A percentile compares a stretch with the other conserved stretches of the same genome.
Evolutionary conservation across 1,140 invertebrate species (phyloP).

Genomic region (Drosophila equinoxialis): DNA sequence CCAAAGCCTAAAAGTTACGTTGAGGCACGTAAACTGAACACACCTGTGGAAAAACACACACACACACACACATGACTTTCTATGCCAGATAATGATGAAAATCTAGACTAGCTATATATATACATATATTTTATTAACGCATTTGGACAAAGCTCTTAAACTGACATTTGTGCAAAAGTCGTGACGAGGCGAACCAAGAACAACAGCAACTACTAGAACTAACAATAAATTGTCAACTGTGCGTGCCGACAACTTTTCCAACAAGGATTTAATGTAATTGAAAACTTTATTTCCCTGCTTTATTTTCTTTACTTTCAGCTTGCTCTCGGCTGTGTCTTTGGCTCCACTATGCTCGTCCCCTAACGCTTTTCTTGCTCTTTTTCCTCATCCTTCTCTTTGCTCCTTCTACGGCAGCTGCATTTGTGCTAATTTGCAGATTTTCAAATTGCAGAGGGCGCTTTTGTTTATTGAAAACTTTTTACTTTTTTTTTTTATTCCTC

Average conservation of each 20-base stretch:
- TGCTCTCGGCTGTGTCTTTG: neutral
- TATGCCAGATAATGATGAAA: slow-evolving; percentile 51
- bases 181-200: slow-evolving; percentile 11
- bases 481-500: neutral
- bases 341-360: no score
- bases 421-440: slow-evolving; percentile 79
- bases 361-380: slow-evolving; percentile 1
- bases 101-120: slow-evolving; percentile 17
- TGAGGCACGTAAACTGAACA: slow-evolving; percentile 45
- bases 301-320: slow-evolving; percentile 24
- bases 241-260: slow-evolving; percentile 64
- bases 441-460: slow-evolving; percentile 65
- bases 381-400: neutral
- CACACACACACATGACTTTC: slow-evolving; percentile 27
- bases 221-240: slow-evolving; percentile 77
- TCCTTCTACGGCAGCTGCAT: slow-evolving; percentile 55
- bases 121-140: slow-evolving; percentile 52
- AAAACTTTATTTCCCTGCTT: slow-evolving; percentile 63
- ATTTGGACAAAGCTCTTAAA: slow-evolving; percentile 66
- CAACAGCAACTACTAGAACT: slow-evolving; percentile 23
- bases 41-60: slow-evolving; percentile 51
- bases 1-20: slow-evolving; percentile 49
- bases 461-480: slow-evolving; percentile 75
- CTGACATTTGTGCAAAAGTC: slow-evolving; percentile 44
- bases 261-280: slow-evolving; percentile 77